Base-by-base conservation (phyloP, 2,888 invertebrate genomes). In the Dorcus parallelipipedus region DNA sequence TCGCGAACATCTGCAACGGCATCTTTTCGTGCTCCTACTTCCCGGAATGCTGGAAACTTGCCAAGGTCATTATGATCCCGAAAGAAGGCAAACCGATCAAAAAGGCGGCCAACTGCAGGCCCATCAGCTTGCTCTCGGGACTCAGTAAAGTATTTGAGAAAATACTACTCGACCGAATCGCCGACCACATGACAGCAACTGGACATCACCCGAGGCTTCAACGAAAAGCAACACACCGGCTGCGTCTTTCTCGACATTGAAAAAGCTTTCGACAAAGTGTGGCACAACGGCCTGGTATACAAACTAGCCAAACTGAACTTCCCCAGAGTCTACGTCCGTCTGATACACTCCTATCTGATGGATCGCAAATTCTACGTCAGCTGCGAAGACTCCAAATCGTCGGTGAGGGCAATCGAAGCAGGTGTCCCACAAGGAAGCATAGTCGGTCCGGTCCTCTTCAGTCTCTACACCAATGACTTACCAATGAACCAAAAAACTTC, bases 121-220 rank as follows among this genome's bases (percentile, higher is more conserved):
- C 54, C 20, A 54, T 54, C 9, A 54, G 54, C 7, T 23, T 54
- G 3, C 54, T 54, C 48, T 20, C 48, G 2, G 48, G 39, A 0
- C 9, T 54, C 14, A 14, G 48, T 2, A 54, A 54, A 8, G 23
- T 48, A 9, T 47, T 39, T 6, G 54, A 54, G 23, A 26, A 41
- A n/a, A 9, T 54, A 17, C 47, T 54, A 3, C 5, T 23, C 0
- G 9, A 26, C 20, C 7, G 39, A 8, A 47, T 54, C 3, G 40
- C n/a, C 6, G 49, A 38, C 7, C 48, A 54, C 38, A 8, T 39
- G 14, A 40, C 26, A 1, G 54, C 47, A 3, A 17, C 39, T 10
- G 7, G 14, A 14, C 14, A 14, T 9, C 40, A n/a, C 40, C 40
- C 9, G n/a, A 40, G n/a, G 9, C n/a, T 40, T 2, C 40, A 40